A percentile compares a stretch with the other conserved stretches of the same genome.
Conservation (phyloP, 2,113 vertebrate species). For the Eulemur macaco region DNA sequence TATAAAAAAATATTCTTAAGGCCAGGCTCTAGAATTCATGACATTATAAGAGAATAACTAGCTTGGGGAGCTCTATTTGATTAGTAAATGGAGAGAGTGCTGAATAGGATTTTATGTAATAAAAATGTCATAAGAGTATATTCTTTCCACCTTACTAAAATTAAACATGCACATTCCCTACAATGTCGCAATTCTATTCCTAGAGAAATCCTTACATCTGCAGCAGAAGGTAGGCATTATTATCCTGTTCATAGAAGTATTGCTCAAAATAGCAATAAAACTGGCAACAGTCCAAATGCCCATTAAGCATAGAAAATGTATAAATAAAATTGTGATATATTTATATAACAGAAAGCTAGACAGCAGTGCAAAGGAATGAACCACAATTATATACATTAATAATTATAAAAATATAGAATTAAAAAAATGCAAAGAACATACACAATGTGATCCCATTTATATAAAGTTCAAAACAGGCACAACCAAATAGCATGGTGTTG, state of each 20-base stretch:
- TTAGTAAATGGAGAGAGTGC: not conserved
- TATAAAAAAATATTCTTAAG: conserved; percentile 24
- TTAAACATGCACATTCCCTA: not conserved
- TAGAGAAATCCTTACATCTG: not conserved
- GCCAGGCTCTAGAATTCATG: conserved; percentile 33
- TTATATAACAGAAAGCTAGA: not conserved
- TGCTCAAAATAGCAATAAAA: not conserved
- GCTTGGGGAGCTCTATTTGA: conserved; percentile 24
- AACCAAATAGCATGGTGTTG: not conserved
- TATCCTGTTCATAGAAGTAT: not conserved
- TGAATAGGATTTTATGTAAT: conserved; percentile 47
- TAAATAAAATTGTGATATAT: not conserved
- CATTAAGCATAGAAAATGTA: not conserved
- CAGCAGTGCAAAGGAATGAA: not conserved
- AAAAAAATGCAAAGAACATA: not conserved
- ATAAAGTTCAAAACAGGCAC: not conserved
- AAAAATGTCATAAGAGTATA: conserved; percentile 6
- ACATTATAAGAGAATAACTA: conserved; percentile 12
- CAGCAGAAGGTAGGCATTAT: not conserved
- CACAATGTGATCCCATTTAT: not conserved
- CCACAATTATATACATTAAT: not conserved
- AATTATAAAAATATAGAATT: not conserved
- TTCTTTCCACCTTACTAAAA: not conserved
- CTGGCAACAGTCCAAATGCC: not conserved
- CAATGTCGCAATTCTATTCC: not conserved